Evolutionary conservation across 2,113 vertebrate species (phyloP), one percentile per base, ranked within the genome.

Genomic region (Sturnira hondurensis): DNA sequence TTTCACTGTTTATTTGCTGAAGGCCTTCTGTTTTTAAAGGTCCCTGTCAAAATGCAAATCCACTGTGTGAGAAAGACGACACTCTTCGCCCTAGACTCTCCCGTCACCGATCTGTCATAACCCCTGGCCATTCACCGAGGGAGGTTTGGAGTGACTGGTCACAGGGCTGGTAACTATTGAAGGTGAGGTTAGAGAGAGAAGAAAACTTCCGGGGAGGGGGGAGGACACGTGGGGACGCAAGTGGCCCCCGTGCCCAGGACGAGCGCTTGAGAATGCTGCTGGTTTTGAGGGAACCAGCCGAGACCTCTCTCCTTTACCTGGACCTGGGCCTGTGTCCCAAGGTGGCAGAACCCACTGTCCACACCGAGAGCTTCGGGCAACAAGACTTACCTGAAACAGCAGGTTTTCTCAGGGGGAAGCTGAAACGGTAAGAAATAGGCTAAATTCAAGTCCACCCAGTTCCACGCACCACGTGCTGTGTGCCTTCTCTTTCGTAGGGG

Each of bases 381-480:
- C 12, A 54, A n/a, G 50, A 83, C 38, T 76, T 41, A 68, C 3
- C 33, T 24, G 24, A 38, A 77, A 61, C 4, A 52, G 20, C 22
- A 43, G 19, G 9, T 63, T 70, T 89, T 80, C 70, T 84, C 24
- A 87, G 1, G 17, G 65, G 38, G 73, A 87, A 71, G 76, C 17
- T 4, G 14, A 56, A 61, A 47, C 36, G 16, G 19, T 52, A 50
- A 87, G 36, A 65, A 47, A 56, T 68, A 65, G 17, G 4, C 10
- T 71, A 20, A 31, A 61, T 20, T 14, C 9, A 31, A 68, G 15
- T 50, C 28, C 41, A 36, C 31, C 41, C 50, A 38, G 22, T 33
- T 74, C 38, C 33, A 13, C 22, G 12, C 9, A 16, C 26, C 9
- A 16, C 26, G 3, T 4, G 0, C 7, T 4, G 7, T 20, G 28